phyloP scores from a whole-genome alignment of 2,113 vertebrate genomes.

The Sterna hirundo region DNA sequence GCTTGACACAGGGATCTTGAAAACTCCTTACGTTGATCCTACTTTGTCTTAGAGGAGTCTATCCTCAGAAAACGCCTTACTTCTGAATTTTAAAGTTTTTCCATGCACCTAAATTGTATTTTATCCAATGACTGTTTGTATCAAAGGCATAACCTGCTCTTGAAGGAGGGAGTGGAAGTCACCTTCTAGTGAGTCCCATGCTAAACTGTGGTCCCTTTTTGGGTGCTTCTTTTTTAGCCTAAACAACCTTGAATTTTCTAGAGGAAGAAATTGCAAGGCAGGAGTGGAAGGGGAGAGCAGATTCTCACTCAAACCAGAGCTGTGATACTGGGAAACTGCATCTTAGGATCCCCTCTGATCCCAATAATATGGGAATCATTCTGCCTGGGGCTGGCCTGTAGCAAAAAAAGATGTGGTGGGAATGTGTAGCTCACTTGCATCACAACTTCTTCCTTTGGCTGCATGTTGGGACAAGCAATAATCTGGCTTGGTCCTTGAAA shows the following conservation, averaged over 20 bases:
- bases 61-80: not conserved
- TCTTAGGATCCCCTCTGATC: not conserved
- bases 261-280: not conserved
- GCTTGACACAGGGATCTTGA: not conserved
- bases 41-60: not conserved
- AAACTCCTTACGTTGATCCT: not conserved
- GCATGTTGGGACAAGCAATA: not conserved
- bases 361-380: not conserved
- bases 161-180: not conserved
- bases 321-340: not conserved
- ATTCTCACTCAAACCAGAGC: not conserved
- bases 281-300: not conserved
- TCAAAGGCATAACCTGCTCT: not conserved
- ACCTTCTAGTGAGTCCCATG: not conserved
- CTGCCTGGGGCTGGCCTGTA: not conserved
- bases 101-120: not conserved
- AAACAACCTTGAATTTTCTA: not conserved
- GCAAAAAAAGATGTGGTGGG: not conserved
- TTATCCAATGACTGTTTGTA: not conserved
- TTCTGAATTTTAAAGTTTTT: not conserved
- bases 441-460: not conserved
- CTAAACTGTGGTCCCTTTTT: not conserved
- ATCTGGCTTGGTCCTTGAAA: not conserved
- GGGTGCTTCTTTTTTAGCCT: not conserved
- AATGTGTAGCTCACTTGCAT: not conserved